Percentiles rank a stretch among this genome's conserved stretches.
Conservation (phyloP, 2,888 invertebrate species). For the Drosophila buzzatii region DNA sequence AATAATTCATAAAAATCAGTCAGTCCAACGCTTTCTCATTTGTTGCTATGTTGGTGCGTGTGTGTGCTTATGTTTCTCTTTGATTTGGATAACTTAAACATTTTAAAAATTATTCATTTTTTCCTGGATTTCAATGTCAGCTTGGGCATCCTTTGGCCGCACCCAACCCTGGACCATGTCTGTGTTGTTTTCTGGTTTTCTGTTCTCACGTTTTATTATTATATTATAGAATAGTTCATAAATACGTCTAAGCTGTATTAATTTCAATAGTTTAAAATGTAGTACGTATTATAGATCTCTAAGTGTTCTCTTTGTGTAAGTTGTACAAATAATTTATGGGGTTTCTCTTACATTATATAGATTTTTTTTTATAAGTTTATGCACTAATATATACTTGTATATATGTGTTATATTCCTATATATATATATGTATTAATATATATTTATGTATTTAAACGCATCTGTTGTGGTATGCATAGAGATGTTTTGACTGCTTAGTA, state of each 20-base stretch:
- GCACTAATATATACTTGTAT: conserved; percentile 44
- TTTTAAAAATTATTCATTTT: too few relatives aligned
- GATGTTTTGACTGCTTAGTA: conserved; percentile 60
- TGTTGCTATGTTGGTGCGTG: conserved; percentile 37
- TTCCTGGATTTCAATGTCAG: conserved; percentile 31
- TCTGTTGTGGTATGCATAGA: conserved; percentile 52
- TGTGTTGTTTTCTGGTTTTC: conserved; percentile 9
- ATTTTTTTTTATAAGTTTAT: conserved; percentile 16
- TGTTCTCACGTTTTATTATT: conserved; percentile 13
- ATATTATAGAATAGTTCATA: conserved; percentile 49
- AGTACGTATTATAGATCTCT: conserved; percentile 64
- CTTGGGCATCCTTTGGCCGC: not conserved
- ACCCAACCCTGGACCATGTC: conserved; percentile 20
- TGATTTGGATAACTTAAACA: conserved; percentile 7
- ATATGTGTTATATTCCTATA: conserved; percentile 26
- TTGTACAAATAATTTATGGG: conserved; percentile 60
- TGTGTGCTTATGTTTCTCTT: conserved; percentile 8
- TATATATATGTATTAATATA: conserved; percentile 22
- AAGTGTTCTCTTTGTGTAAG: conserved; percentile 34
- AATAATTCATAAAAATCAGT: conserved; percentile 76
- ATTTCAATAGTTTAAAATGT: conserved; percentile 72
- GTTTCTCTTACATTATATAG: conserved; percentile 11
- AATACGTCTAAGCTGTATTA: conserved; percentile 62
- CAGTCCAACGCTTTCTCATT: conserved; percentile 70
- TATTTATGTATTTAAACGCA: conserved; percentile 36